Evolutionary conservation across 1,140 invertebrate genomes (phyloP).

Genomic region (Lepidurus couesii): DNA sequence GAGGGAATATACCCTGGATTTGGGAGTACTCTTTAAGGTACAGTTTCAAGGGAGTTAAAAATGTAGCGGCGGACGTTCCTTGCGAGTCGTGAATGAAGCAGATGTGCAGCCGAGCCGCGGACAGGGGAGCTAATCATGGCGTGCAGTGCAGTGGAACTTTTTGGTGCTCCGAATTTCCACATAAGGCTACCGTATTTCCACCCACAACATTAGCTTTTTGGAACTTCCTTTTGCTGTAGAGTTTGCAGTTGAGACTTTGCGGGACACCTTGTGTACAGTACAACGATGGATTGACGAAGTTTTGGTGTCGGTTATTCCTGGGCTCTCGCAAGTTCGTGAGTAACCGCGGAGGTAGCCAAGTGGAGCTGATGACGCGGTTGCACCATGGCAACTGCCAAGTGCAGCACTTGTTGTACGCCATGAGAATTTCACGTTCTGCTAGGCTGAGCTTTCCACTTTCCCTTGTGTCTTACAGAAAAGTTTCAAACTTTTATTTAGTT

Average conservation of each 20-base stretch:
- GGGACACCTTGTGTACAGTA: background rate
- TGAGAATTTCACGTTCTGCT: constrained; percentile 3
- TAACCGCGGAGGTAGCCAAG: constrained; percentile 20
- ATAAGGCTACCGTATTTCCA: constrained; percentile 18
- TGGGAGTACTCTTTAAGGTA: background rate
- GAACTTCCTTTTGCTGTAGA: background rate
- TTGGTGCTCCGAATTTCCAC: background rate
- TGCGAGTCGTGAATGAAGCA: constrained; percentile 1
- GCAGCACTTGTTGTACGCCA: background rate
- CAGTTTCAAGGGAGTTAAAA: background rate
- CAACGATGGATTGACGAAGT: background rate
- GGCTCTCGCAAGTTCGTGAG: background rate
- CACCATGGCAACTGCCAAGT: constrained; percentile 17
- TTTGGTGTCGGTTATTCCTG: background rate
- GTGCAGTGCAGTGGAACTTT: constrained; percentile 14
- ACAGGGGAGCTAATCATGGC: constrained; percentile 17
- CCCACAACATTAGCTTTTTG: background rate
- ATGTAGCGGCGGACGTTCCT: background rate
- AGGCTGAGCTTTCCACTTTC: constrained; percentile 18
- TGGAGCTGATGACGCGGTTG: constrained; percentile 17
- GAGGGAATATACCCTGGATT: background rate
- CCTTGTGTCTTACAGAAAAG: background rate
- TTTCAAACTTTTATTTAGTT: background rate
- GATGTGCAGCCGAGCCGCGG: constrained; percentile 16
- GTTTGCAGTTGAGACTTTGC: background rate